These are phyloP conservation scores for Acrobasis consociella DNA, from an alignment of 2,888 invertebrate genomes.

Conservation along the genomic window DNA sequence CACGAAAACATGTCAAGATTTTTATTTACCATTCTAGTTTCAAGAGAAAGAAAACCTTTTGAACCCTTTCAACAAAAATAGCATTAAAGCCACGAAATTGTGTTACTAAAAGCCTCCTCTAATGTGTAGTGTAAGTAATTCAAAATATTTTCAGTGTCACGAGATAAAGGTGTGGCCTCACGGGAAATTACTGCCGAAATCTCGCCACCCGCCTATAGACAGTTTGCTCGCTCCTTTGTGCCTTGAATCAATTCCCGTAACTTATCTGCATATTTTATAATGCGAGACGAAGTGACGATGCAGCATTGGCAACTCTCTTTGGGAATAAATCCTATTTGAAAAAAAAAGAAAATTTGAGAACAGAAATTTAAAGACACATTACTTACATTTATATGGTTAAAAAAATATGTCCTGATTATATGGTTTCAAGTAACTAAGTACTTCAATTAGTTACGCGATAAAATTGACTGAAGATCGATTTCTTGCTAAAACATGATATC, in stretches of 20 bases:
- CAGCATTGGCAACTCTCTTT: constrained; percentile 56
- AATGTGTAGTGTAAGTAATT: constrained; percentile 40
- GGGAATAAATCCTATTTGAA: constrained; percentile 53
- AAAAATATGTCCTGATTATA: too few relatives aligned
- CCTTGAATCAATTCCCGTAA: constrained; percentile 80
- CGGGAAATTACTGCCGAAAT: constrained; percentile 81
- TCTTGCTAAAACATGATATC: background rate
- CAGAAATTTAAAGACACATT: constrained; percentile 35
- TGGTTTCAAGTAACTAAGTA: too few relatives aligned
- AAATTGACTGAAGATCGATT: too few relatives aligned
- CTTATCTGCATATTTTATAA: constrained; percentile 82
- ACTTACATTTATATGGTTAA: too few relatives aligned
- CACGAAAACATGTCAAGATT: background rate
- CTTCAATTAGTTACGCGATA: too few relatives aligned
- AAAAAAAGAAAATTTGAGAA: constrained; percentile 35
- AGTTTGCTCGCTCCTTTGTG: constrained; percentile 72
- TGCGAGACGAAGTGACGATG: constrained; percentile 69
- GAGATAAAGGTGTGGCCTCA: constrained; percentile 71
- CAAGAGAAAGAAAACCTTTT: background rate
- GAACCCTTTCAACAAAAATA: constrained; percentile 9
- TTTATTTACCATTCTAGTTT: background rate
- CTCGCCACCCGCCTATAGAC: constrained; percentile 72
- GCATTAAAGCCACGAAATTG: background rate
- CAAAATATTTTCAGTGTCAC: constrained; percentile 71
- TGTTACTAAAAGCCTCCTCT: constrained; percentile 16